Percentiles rank a stretch among this genome's conserved stretches.
These are phyloP conservation scores for Ichneumon xanthorius DNA, from an alignment of 2,888 invertebrate genomes.

Conservation along the genomic window DNA sequence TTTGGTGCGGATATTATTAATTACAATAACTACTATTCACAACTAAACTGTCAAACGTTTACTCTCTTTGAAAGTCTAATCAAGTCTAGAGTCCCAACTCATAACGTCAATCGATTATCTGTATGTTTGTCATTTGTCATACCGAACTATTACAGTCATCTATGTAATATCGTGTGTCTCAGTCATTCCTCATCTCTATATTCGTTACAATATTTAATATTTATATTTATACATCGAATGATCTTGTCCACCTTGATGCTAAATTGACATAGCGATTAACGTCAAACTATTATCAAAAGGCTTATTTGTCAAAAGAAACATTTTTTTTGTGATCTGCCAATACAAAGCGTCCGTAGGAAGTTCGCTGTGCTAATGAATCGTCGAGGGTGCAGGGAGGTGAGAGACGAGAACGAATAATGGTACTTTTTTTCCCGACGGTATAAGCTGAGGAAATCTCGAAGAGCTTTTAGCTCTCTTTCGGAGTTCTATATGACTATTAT, in stretches of 20 bases:
- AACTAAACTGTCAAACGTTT: too few species aligned
- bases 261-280: not conserved
- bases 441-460: conserved; percentile 30
- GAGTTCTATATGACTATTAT: conserved; percentile 42
- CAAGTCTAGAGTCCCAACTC: too few species aligned
- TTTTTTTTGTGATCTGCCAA: not conserved
- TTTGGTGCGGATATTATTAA: too few species aligned
- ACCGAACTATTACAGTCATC: too few species aligned
- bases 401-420: conserved; percentile 2
- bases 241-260: not conserved
- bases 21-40: too few species aligned
- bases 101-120: too few species aligned
- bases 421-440: not conserved
- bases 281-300: not conserved
- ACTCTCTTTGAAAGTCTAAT: too few species aligned
- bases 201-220: not conserved
- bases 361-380: conserved; percentile 1
- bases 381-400: not conserved
- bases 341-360: conserved; percentile 4
- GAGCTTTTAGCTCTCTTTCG: conserved; percentile 19
- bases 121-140: too few species aligned
- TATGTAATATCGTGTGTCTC: too few species aligned
- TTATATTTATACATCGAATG: not conserved
- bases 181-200: too few species aligned
- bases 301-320: not conserved